Conservation (phyloP, 2,888 invertebrate genomes). For the Caenorhabditis sp. region DNA sequence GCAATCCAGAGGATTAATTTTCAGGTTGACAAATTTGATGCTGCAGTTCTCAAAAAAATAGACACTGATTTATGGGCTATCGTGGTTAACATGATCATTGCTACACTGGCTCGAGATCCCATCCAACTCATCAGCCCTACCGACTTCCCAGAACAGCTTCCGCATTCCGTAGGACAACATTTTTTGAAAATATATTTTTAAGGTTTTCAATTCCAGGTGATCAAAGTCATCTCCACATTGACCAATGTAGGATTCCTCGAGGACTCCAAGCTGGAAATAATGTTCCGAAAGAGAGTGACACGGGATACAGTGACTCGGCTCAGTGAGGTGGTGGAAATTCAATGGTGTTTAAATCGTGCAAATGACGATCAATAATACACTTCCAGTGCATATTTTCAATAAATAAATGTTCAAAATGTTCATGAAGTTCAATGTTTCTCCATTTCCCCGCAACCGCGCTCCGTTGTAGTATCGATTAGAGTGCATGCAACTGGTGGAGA, state of each 20-base stretch:
- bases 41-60: not conserved
- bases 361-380: not conserved
- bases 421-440: not conserved
- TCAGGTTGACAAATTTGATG: not conserved
- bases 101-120: conserved; percentile 1
- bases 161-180: not conserved
- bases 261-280: too few species aligned
- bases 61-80: not conserved
- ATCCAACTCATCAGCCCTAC: too few species aligned
- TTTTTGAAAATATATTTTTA: not conserved
- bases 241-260: not conserved
- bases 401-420: too few species aligned
- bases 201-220: not conserved
- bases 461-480: conserved; percentile 14
- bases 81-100: not conserved
- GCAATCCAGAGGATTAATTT: not conserved
- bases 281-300: not conserved
- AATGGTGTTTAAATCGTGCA: not conserved
- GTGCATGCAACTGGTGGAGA: not conserved
- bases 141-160: not conserved
- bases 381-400: too few species aligned
- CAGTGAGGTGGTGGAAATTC: not conserved
- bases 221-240: not conserved
- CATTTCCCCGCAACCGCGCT: conserved; percentile 20
- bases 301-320: not conserved